phyloP scores from a whole-genome alignment of 2,797 vertebrate genomes.

The Orientallactaga sibirica region DNA sequence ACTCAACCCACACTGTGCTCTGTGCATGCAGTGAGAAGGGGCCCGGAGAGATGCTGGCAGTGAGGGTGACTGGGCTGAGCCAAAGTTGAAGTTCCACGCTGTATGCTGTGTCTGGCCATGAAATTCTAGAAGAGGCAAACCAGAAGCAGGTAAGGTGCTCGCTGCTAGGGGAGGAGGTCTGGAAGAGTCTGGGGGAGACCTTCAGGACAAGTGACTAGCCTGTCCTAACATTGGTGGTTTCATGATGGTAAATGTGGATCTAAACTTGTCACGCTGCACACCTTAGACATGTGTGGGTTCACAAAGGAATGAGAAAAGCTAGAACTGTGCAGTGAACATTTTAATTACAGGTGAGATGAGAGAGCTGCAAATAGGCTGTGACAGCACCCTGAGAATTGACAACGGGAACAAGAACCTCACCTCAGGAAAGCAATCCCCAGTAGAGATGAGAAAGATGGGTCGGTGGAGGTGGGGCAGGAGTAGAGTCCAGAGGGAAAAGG shows the following conservation, averaged over 20 bases:
- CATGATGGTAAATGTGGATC: neutral
- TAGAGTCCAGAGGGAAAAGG: too few species aligned
- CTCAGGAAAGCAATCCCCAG: neutral
- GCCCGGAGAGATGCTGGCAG: too few species aligned
- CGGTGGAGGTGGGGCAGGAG: neutral
- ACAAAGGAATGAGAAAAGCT: neutral
- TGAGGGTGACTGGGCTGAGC: too few species aligned
- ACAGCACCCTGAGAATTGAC: neutral
- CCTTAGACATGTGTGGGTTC: neutral
- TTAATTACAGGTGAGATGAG: neutral
- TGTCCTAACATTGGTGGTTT: neutral
- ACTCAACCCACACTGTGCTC: too few species aligned
- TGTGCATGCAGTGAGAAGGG: too few species aligned
- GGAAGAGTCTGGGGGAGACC: too few species aligned
- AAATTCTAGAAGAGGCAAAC: neutral
- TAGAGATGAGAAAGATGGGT: neutral
- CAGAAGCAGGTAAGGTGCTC: too few species aligned
- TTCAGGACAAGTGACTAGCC: too few species aligned
- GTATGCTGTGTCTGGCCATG: neutral
- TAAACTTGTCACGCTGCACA: neutral
- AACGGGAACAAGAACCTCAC: neutral
- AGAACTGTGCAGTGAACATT: neutral
- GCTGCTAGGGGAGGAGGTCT: neutral
- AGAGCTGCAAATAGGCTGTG: neutral
- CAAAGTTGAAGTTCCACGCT: too few species aligned